Evolutionary conservation across 92 coral and sea anemone species (phyloP).

Genomic region (Phymanthus crucifer): DNA sequence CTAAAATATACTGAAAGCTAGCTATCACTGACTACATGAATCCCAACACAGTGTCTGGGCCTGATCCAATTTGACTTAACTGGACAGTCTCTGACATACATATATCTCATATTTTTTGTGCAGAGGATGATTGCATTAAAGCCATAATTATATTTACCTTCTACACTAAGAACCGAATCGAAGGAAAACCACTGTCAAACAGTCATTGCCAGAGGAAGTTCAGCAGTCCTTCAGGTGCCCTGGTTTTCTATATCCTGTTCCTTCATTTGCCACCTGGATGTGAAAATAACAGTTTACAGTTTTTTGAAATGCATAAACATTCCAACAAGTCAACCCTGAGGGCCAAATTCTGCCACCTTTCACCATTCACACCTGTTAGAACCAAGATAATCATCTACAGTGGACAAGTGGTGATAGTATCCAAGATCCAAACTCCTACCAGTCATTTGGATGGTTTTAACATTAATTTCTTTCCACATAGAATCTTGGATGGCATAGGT

Average conservation of each 20-base stretch:
- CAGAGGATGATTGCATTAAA: not conserved
- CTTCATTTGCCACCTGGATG: not conserved
- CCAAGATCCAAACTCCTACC: not conserved
- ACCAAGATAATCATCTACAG: not conserved
- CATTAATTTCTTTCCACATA: not conserved
- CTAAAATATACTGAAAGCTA: too few relatives aligned
- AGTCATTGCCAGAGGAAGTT: not conserved
- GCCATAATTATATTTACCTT: not conserved
- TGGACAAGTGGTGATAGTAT: not conserved
- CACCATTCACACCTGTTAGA: not conserved
- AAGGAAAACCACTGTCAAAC: not conserved
- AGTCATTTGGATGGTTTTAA: not conserved
- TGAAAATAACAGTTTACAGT: not conserved
- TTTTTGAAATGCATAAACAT: not conserved
- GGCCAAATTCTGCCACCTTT: constrained; percentile 3
- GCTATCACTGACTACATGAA: too few relatives aligned
- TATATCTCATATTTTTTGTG: not conserved
- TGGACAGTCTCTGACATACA: too few relatives aligned
- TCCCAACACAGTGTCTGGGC: too few relatives aligned
- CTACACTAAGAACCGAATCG: not conserved
- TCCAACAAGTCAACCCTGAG: not conserved
- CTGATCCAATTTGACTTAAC: too few relatives aligned
- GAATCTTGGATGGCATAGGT: too few relatives aligned
- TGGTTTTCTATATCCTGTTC: not conserved
- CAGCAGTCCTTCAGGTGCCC: not conserved